Percentiles rank a stretch among this genome's conserved stretches.
Evolutionary conservation across 2,888 invertebrate species (phyloP).

Genomic region (Nephrocerus scutellatus): DNA sequence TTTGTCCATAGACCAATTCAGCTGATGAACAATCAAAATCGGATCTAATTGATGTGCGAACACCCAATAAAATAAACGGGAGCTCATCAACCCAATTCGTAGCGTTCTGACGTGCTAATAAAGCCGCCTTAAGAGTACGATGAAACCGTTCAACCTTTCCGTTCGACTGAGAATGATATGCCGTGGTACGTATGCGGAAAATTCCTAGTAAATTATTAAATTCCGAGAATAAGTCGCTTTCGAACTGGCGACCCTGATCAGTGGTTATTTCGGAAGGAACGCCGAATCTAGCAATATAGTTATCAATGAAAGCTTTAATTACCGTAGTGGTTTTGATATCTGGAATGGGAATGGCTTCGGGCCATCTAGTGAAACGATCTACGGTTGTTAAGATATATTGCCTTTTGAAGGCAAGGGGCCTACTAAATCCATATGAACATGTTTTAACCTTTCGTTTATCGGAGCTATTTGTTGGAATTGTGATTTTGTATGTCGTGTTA

Average conservation of each 20-base stretch:
- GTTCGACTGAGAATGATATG: constrained; percentile 15
- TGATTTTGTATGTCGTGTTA: no score
- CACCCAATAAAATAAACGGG: constrained; percentile 10
- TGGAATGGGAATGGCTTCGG: constrained; percentile 3
- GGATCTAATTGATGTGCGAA: constrained; percentile 10
- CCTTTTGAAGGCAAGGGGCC: constrained; percentile 1
- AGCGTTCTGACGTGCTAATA: constrained; percentile 7
- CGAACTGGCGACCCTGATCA: constrained; percentile 18
- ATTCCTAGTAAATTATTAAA: constrained; percentile 7
- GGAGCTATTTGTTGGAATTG: no score
- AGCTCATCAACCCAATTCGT: constrained; percentile 13
- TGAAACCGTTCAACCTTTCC: constrained; percentile 14
- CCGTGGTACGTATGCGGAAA: constrained; percentile 4
- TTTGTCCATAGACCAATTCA: no score
- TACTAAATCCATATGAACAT: constrained; percentile 6
- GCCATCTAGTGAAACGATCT: constrained; percentile 8
- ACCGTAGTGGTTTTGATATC: neutral
- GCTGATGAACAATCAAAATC: constrained; percentile 13
- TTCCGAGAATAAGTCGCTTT: constrained; percentile 9
- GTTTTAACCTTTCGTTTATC: no score
- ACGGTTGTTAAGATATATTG: constrained; percentile 5
- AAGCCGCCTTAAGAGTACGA: constrained; percentile 6
- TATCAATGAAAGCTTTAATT: neutral
- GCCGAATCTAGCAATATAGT: constrained; percentile 17
- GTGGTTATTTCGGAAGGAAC: constrained; percentile 16